Conservation (phyloP, 1,140 invertebrate genomes). For the Aphelenchoides besseyi region DNA sequence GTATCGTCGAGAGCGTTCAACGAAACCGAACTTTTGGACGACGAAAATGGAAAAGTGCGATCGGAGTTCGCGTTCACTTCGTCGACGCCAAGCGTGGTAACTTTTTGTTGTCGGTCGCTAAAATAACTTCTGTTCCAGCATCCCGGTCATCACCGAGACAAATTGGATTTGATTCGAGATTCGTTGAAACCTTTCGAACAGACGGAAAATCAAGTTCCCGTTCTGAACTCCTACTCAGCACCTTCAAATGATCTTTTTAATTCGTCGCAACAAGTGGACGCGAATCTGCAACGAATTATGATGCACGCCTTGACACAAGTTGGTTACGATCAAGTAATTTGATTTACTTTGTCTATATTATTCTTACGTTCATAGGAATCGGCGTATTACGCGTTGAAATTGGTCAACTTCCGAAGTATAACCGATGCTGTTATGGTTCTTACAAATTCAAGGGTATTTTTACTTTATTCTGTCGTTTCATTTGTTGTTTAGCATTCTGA, state of each 20-base stretch:
- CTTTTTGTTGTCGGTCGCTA: no score
- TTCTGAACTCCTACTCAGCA: neutral
- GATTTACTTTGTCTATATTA: slow-evolving; percentile 23
- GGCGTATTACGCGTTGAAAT: slow-evolving; percentile 51
- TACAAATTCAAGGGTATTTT: slow-evolving; percentile 22
- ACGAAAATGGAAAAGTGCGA: no score
- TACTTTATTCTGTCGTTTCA: neutral
- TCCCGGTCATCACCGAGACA: slow-evolving; percentile 50
- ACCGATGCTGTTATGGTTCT: slow-evolving; percentile 41
- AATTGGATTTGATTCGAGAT: slow-evolving; percentile 49
- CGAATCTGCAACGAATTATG: slow-evolving; percentile 38
- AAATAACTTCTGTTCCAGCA: slow-evolving; percentile 1
- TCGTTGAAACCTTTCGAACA: slow-evolving; percentile 48
- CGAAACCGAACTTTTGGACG: no score
- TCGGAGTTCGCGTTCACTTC: no score
- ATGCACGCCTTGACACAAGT: slow-evolving; percentile 38
- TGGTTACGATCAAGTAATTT: slow-evolving; percentile 44
- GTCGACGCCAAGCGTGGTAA: no score
- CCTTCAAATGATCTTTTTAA: neutral
- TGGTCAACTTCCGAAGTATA: slow-evolving; percentile 53
- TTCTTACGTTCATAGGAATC: slow-evolving; percentile 50
- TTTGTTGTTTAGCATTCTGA: slow-evolving; percentile 17
- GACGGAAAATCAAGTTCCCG: neutral
- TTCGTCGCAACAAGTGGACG: slow-evolving; percentile 11
- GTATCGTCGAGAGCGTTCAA: no score